Base-by-base conservation (phyloP, 1,140 invertebrate species). In the Lysiphlebus fabarum region DNA sequence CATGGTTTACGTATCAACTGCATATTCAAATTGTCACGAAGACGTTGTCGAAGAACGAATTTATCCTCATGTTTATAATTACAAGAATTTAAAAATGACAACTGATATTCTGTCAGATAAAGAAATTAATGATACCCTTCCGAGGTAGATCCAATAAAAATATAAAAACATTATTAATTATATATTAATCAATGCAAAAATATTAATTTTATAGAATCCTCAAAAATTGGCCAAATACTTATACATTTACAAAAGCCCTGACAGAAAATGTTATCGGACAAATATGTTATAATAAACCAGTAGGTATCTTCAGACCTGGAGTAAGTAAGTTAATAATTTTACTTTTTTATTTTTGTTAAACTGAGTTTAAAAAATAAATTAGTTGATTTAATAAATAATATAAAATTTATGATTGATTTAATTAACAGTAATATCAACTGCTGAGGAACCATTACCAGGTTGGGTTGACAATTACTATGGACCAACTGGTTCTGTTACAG, bases 401-500 rank as follows among this genome's bases (percentile, higher is more conserved):
- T n/a, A n/a, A n/a, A n/a, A n/a, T n/a, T n/a, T n/a, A n/a, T n/a
- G n/a, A n/a, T n/a, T n/a, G n/a, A n/a, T n/a, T n/a, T n/a, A n/a
- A 42, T 8, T 62, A 59, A 11, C 70, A 83, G 89, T 93, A 53
- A 85, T 88, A 45, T 87, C 88, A 40, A 85, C 86, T 37, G 88
- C 86, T 74, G 82, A 84, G 62, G 90, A 93, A 70, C 84, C 84
- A 53, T 67, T 83, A 41, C 70, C 75, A 45, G 88, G 89, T 42
- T 94, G 90, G 89, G 88, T 90, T 53, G 90, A 93, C 72, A 92
- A 91, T 76, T 81, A 87, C 53, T 90, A 90, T 76, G 89, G 89
- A 48, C 85, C 89, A 50, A 87, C 86, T 68, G 89, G 83, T 49
- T 70, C 83, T 37, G 71, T 78, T 47, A 77, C 81, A 36, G 79